Evolutionary conservation across 1,140 invertebrate genomes (phyloP).

Genomic region (Drosophila triauraria): DNA sequence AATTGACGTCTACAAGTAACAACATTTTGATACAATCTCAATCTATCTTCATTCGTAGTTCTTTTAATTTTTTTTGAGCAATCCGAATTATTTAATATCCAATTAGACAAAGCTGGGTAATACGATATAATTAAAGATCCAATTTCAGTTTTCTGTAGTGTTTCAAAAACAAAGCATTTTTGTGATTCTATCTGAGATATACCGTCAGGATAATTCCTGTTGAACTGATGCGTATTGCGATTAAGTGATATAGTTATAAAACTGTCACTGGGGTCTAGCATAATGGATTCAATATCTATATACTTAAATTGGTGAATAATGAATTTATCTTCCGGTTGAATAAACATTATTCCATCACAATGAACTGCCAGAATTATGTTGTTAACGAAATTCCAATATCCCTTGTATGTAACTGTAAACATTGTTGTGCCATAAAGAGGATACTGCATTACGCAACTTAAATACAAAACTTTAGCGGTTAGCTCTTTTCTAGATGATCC

Average conservation of each 20-base stretch:
- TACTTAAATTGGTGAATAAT: slow-evolving; percentile 95
- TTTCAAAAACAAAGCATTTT: slow-evolving; percentile 98
- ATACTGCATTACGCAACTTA: slow-evolving; percentile 99
- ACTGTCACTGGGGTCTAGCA: slow-evolving; percentile 95
- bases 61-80: slow-evolving; percentile 86
- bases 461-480: slow-evolving; percentile 96
- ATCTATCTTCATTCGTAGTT: slow-evolving; percentile 93
- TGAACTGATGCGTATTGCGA: slow-evolving; percentile 80
- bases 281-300: slow-evolving; percentile 94
- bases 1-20: slow-evolving; percentile 91
- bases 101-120: slow-evolving; percentile 92
- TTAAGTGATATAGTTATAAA: slow-evolving; percentile 94
- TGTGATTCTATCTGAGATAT: slow-evolving; percentile 86
- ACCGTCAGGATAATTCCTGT: slow-evolving; percentile 79
- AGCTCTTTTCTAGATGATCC: slow-evolving; percentile 95
- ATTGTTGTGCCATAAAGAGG: slow-evolving; percentile 97
- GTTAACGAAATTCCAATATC: slow-evolving; percentile 94
- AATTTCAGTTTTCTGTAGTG: slow-evolving; percentile 94
- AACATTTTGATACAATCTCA: slow-evolving; percentile 92
- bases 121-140: slow-evolving; percentile 97
- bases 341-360: slow-evolving; percentile 94
- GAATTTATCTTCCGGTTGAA: slow-evolving; percentile 95
- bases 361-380: slow-evolving; percentile 92
- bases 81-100: slow-evolving; percentile 93
- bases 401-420: slow-evolving; percentile 96